Evolutionary conservation across 2,113 vertebrate species (phyloP).

Genomic region (Prietella phreatophila): DNA sequence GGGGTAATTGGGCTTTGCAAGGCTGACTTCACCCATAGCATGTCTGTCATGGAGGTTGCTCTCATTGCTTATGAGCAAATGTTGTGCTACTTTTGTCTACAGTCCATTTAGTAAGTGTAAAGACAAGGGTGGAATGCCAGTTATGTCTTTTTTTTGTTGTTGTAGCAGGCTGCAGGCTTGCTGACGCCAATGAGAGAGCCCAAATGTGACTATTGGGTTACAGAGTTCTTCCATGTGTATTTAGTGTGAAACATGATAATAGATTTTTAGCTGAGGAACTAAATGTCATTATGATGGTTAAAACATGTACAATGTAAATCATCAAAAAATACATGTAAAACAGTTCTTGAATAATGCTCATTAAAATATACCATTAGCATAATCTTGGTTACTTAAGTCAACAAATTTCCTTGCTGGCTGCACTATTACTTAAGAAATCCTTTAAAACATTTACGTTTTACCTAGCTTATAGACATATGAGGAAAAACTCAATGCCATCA

Average conservation of each 20-base stretch:
- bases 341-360: not conserved
- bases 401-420: not conserved
- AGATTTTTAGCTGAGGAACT: conserved; percentile 73
- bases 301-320: conserved; percentile 11
- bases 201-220: conserved; percentile 88
- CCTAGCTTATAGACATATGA: not conserved
- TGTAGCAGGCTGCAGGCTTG: conserved; percentile 76
- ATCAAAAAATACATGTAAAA: not conserved
- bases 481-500: not conserved
- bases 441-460: not conserved
- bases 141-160: conserved; percentile 76
- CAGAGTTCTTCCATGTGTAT: conserved; percentile 87
- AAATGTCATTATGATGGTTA: conserved; percentile 65
- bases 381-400: not conserved
- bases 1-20: conserved; percentile 75
- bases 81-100: conserved; percentile 79
- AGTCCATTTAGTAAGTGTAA: conserved; percentile 78
- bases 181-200: conserved; percentile 86
- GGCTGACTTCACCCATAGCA: conserved; percentile 78
- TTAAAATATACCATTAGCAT: not conserved
- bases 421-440: not conserved
- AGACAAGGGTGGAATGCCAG: conserved; percentile 84
- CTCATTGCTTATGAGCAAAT: conserved; percentile 74
- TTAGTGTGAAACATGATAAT: conserved; percentile 83
- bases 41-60: conserved; percentile 74